Percentiles rank a stretch among this genome's conserved stretches.
Evolutionary conservation across 2,113 vertebrate species (phyloP).

Genomic region (Erpornis zantholeuca): DNA sequence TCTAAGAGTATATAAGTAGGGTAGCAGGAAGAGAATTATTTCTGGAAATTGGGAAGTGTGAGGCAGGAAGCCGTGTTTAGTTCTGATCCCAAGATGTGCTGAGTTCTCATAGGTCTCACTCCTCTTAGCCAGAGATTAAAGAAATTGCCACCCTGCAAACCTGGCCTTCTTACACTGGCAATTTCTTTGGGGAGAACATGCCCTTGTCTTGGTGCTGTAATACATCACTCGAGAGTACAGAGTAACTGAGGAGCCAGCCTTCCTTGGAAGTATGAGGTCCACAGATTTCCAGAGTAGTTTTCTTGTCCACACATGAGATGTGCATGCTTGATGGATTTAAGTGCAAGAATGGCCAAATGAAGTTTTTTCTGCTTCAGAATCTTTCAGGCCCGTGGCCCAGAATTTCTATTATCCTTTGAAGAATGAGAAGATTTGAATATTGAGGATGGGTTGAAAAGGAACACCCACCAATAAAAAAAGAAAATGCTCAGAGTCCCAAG

Average conservation of each 20-base stretch:
- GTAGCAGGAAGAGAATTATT: slow-evolving; percentile 41
- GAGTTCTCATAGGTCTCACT: not conserved
- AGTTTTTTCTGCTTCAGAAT: not conserved
- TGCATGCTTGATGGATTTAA: not conserved
- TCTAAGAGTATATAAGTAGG: slow-evolving; percentile 28
- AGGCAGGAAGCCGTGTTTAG: not conserved
- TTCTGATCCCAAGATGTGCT: not conserved
- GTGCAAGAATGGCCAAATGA: not conserved
- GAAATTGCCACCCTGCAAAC: not conserved
- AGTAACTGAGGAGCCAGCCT: not conserved
- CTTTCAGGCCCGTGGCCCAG: not conserved
- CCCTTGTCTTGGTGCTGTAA: not conserved
- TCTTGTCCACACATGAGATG: not conserved
- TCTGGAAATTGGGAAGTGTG: slow-evolving; percentile 25
- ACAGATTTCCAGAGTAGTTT: not conserved
- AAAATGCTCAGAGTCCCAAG: not conserved
- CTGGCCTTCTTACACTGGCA: not conserved
- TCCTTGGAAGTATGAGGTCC: not conserved
- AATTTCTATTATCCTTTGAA: not conserved
- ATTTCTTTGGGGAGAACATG: not conserved
- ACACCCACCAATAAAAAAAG: not conserved
- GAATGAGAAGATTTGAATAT: not conserved
- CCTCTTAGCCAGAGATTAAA: not conserved
- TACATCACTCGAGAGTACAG: not conserved
- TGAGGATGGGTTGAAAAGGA: not conserved